Conservation (phyloP, 92 coral and sea anemone genomes). For the Montipora capitata region DNA sequence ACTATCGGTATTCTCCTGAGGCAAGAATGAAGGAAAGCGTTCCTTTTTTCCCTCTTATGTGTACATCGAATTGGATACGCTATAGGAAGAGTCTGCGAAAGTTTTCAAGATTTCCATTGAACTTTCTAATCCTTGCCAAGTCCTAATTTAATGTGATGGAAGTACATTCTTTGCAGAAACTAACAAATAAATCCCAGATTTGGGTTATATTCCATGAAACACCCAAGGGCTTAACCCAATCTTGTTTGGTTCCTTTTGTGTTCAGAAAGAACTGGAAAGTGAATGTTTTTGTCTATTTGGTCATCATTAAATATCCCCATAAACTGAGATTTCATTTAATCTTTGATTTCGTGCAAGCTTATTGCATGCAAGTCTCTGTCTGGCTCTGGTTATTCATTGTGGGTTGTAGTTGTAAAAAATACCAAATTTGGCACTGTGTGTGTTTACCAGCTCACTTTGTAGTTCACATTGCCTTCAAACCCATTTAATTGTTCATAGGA, state of each 20-base stretch:
- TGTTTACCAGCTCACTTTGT: too few species aligned
- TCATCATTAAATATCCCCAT: not conserved
- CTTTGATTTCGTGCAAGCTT: too few species aligned
- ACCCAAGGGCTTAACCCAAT: not conserved
- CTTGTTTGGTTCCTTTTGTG: not conserved
- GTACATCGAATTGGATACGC: not conserved
- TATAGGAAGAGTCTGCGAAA: not conserved
- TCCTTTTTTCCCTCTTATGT: not conserved
- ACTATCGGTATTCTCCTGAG: constrained; percentile 4
- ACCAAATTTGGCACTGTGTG: too few species aligned
- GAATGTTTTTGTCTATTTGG: not conserved
- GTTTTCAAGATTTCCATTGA: too few species aligned
- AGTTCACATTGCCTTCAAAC: too few species aligned
- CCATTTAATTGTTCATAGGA: too few species aligned
- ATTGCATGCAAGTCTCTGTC: too few species aligned
- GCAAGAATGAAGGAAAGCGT: not conserved
- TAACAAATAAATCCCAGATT: not conserved
- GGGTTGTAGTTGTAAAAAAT: too few species aligned
- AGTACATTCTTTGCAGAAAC: constrained; percentile 15
- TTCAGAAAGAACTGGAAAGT: not conserved
- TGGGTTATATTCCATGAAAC: not conserved
- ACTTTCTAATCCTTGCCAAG: too few species aligned
- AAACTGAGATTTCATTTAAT: not conserved
- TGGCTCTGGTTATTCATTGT: too few species aligned
- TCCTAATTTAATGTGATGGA: not conserved